Conservation (phyloP, 2,888 invertebrate genomes). For the Bimastos eiseni region DNA sequence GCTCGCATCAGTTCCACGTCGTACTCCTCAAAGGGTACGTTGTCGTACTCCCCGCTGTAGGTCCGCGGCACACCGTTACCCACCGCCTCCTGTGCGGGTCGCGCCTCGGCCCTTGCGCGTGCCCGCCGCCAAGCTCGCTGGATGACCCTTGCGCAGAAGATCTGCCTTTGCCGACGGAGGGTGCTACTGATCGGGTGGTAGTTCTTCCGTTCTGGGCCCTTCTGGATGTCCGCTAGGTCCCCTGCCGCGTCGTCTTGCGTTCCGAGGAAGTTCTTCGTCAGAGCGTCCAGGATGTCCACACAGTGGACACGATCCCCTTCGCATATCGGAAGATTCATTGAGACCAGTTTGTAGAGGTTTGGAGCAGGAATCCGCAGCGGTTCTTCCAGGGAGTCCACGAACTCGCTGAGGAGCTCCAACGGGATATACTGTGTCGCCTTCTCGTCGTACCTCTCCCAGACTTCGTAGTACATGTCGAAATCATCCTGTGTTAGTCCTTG, state of each 20-base stretch:
- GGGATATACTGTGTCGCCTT: slow-evolving; percentile 96
- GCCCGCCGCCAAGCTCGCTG: slow-evolving; percentile 69
- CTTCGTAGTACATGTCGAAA: slow-evolving; percentile 99
- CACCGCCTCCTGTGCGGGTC: background rate
- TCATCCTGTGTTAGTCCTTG: slow-evolving; percentile 88
- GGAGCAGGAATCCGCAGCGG: slow-evolving; percentile 94
- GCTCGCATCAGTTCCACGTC: background rate
- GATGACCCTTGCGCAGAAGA: slow-evolving; percentile 91
- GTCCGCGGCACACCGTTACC: background rate
- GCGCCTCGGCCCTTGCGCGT: background rate
- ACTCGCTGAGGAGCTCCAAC: slow-evolving; percentile 87
- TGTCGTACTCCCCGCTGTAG: slow-evolving; percentile 15
- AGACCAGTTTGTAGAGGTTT: slow-evolving; percentile 93
- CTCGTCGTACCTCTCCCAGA: slow-evolving; percentile 98
- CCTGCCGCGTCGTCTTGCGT: slow-evolving; percentile 77
- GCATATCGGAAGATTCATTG: slow-evolving; percentile 98
- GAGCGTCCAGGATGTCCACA: slow-evolving; percentile 94
- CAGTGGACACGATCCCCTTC: slow-evolving; percentile 95
- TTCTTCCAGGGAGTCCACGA: slow-evolving; percentile 92
- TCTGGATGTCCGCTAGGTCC: slow-evolving; percentile 42
- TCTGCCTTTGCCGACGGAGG: slow-evolving; percentile 91
- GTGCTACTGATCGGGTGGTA: slow-evolving; percentile 94
- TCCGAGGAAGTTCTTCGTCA: slow-evolving; percentile 97
- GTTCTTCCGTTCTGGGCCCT: slow-evolving; percentile 72
- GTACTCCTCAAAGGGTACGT: background rate